Base-by-base conservation (phyloP, 2,113 vertebrate genomes). In the Siniperca chuatsi region DNA sequence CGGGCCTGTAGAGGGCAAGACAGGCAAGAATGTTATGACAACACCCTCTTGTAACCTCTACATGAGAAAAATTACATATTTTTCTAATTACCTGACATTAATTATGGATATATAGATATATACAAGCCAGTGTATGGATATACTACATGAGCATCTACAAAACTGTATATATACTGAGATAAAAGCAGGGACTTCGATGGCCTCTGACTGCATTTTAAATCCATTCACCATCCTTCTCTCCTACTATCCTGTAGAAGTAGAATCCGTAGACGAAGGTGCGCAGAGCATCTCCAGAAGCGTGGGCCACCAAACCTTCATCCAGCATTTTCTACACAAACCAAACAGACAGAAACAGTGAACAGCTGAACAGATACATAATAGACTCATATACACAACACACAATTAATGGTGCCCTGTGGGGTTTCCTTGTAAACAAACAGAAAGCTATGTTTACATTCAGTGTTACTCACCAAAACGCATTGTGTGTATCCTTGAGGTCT, bases 251-350 rank as follows among this genome's bases (percentile, higher is more conserved):
- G 95, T 99, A 99, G 94, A 99, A 97, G 93, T 99, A 99, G 96
- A 99, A 99, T 35, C 98, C 98, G 0, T 99, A 99, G 87, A 99
- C 95, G 61, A 99, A 99, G 37, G 97, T 97, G 67, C 97, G 95
- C 95, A 99, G 96, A 50, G 97, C 97, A 66, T 99, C 98, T 40
- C 98, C 98, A 23, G 98, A 99, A 0, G 98, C 98, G 0, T 99
- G 98, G 1, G 94, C 89, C 82, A 99, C 97, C 89, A 98, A 94
- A 64, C 98, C 97, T 69, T 99, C 98, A 62, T 99, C 98, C 83
- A 99, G 94, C 98, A 99, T 98, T 95, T 99, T 99, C 98, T 99
- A 90, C 71, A 94, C 0, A 76, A 62, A 86, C 65, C 75, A 89
- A 12, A 86, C 33, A 91, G 6, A 81, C 7, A 33, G 8, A 64